phyloP scores from a whole-genome alignment of 2,888 invertebrate species.

The Coenonympha arcania region DNA sequence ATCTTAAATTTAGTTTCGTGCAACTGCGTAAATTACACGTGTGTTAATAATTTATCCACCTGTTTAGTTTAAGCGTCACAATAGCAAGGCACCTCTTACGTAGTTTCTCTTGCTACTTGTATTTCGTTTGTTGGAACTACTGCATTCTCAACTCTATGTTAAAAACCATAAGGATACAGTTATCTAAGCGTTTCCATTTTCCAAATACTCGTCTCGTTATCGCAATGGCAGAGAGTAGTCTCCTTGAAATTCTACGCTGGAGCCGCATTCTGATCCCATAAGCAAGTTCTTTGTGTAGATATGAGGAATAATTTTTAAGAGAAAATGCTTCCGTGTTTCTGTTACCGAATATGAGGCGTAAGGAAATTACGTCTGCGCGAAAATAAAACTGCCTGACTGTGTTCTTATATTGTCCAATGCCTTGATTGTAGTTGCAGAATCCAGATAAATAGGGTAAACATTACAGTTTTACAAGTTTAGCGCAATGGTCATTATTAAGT shows the following conservation, averaged over 20 bases:
- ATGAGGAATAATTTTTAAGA: conserved; percentile 20
- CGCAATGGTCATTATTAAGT: too few species aligned
- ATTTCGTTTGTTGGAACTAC: conserved; percentile 44
- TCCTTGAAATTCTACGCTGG: conserved; percentile 45
- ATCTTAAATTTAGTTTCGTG: conserved; percentile 15
- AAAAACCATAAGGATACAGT: conserved; percentile 29
- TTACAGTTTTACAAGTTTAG: too few species aligned
- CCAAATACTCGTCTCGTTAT: conserved; percentile 46
- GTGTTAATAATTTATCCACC: conserved; percentile 31
- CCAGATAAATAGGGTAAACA: too few species aligned
- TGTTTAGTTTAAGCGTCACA: conserved; percentile 38
- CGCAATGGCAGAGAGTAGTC: conserved; percentile 46
- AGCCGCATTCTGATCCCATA: conserved; percentile 28
- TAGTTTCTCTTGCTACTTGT: conserved; percentile 43
- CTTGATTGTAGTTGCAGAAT: too few species aligned
- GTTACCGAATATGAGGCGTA: conserved; percentile 8
- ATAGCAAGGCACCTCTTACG: conserved; percentile 32
- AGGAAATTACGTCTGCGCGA: conserved; percentile 5
- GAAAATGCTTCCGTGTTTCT: conserved; percentile 10
- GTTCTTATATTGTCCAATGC: too few species aligned
- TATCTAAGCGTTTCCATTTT: conserved; percentile 27
- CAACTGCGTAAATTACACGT: conserved; percentile 19
- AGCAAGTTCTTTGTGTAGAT: conserved; percentile 27
- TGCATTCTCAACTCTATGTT: conserved; percentile 27
- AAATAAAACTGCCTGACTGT: too few species aligned